These are phyloP conservation scores for Mactromeris polynyma DNA, from an alignment of 2,888 invertebrate species.

Conservation along the genomic window DNA sequence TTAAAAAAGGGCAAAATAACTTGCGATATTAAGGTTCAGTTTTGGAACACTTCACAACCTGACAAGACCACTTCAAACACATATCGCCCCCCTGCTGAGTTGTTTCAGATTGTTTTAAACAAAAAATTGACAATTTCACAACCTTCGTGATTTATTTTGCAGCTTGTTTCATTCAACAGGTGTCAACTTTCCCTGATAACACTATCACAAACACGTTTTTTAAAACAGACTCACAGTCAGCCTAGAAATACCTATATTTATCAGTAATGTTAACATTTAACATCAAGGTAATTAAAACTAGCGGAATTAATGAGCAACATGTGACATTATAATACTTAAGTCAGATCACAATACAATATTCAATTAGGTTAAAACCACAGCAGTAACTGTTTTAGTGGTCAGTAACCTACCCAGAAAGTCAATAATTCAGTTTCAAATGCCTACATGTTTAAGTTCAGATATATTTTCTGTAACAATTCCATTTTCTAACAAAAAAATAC, in stretches of 20 bases:
- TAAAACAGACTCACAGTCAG: background rate
- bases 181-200: background rate
- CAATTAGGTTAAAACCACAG: no score
- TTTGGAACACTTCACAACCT: slow-evolving; percentile 30
- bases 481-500: no score
- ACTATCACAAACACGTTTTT: background rate
- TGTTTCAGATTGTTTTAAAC: background rate
- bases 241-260: background rate
- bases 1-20: slow-evolving; percentile 33
- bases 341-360: no score
- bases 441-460: no score
- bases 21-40: slow-evolving; percentile 25
- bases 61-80: slow-evolving; percentile 21
- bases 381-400: no score
- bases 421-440: no score
- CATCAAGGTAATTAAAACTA: no score
- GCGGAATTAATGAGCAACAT: no score
- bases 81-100: background rate
- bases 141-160: background rate
- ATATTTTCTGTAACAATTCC: no score
- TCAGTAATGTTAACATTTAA: no score
- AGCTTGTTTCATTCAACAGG: background rate
- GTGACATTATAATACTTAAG: no score
- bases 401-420: no score
- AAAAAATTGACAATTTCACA: background rate